Base-by-base conservation (phyloP, 2,113 vertebrate species). In the Prunella himalayana region DNA sequence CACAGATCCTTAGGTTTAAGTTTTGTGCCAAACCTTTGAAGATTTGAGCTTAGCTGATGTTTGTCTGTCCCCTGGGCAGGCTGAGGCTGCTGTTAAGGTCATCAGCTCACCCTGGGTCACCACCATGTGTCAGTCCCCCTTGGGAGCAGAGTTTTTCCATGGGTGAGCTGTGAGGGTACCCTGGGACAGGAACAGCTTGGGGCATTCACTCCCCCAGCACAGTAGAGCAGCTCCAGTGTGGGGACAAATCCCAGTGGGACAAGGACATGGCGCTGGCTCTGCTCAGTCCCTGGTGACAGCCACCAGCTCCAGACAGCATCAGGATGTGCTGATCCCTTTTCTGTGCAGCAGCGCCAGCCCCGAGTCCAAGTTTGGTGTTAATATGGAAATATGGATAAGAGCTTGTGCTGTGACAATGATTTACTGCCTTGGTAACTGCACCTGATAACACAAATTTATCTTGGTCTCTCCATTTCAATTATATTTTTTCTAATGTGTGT, bases 371-470 rank as follows among this genome's bases (percentile, higher is more conserved):
- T 49, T 82, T 53, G 79, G 86, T 91, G 86, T 94, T 97, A 95
- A 96, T 96, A 97, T 95, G 97, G 93, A 97, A 97, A 97, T 97
- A 96, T 84, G 95, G 92, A 95, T 91, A 95, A 95, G 86, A 91
- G 97, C 93, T 95, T 92, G 39, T 47, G 84, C 93, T 82, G 90
- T 92, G 96, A 96, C 93, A 95, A 63, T 97, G 97, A 97, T 97
- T 97, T 97, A 97, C 91, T 97, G 88, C 95, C 95, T 95, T 97
- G 92, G 92, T 97, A 96, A 97, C 95, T 88, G 65, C 84, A 92
- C 76, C 88, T 96, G 97, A 97, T 95, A 97, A 97, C 79, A 71
- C 47, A 94, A 90, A 97, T 97, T 97, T 95, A 97, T 97, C 97
- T 92, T 91, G 76, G 92, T 90, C 82, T 94, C 94, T 91, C 95